phyloP scores from a whole-genome alignment of 2,113 vertebrate genomes.

The Ceyx melanurus region DNA sequence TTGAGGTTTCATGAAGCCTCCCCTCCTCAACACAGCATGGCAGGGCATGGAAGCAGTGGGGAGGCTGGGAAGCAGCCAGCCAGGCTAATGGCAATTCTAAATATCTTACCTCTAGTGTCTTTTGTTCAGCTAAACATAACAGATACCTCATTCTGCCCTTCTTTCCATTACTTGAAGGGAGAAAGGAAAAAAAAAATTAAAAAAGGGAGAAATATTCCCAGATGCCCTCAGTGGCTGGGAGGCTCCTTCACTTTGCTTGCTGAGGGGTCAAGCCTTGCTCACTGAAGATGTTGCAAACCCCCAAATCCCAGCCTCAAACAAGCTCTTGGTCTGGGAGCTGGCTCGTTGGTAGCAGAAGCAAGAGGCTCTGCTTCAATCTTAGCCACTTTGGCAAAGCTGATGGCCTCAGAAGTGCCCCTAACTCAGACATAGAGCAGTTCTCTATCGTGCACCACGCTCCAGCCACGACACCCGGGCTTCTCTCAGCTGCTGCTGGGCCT shows the following conservation, averaged over 20 bases:
- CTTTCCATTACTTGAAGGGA: not conserved
- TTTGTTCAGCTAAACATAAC: not conserved
- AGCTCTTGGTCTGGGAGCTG: not conserved
- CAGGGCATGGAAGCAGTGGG: rapidly evolving
- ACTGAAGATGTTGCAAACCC: not conserved
- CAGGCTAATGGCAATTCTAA: not conserved
- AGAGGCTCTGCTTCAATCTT: not conserved
- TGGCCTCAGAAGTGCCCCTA: not conserved
- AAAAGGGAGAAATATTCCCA: not conserved
- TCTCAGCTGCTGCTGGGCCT: not conserved
- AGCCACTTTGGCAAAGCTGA: not conserved
- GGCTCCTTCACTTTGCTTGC: not conserved
- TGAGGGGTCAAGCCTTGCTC: not conserved
- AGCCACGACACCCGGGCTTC: rapidly evolving
- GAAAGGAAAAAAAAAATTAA: not conserved
- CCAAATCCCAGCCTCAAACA: not conserved
- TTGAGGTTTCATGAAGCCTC: rapidly evolving
- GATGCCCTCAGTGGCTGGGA: not conserved
- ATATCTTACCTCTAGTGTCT: not conserved
- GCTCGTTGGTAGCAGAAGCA: not conserved
- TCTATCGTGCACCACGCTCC: rapidly evolving
- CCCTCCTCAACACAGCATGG: rapidly evolving
- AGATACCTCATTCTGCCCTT: not conserved
- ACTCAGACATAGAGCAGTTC: not conserved
- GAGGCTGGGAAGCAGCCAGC: not conserved